Evolutionary conservation across 1,140 invertebrate species (phyloP), one percentile per base, ranked within the genome.

Genomic region (Thrips palmi): DNA sequence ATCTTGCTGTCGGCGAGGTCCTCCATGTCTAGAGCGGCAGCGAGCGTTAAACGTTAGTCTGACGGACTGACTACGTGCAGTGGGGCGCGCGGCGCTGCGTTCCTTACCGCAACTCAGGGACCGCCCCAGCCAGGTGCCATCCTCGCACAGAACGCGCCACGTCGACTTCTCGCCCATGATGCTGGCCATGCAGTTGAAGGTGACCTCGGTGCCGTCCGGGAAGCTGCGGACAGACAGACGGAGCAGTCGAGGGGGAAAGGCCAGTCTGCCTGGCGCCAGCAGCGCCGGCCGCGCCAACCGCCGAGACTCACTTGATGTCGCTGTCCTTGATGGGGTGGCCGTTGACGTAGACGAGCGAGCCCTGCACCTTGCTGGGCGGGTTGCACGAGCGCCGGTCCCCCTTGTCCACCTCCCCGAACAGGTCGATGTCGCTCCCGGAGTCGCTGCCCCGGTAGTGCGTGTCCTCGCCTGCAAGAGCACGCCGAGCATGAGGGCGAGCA

Each of bases 111-210:
- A 84, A 49, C 67, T 71, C 24, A 78, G 66, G 28, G 78, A 72
- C 45, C 73, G 63, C 14, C 79, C 80, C 33, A 80, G 70, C 82
- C 82, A 87, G 40, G 66, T 69, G 1, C 82, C 82, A 48, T 84
- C 70, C 51, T 83, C 77, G 49, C 82, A 87, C 15, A 78, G 68
- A 35, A 85, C 76, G 42, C 76, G 72, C 81, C 81, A 85, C 0
- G 77, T 81, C 2, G 70, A 77, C 47, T 74, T 74, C 53, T 81
- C 77, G 1, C 74, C 76, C 56, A 77, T 75, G 4, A 77, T 75
- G 40, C 71, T 73, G 1, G 73, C 70, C 23, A 82, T 78, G 50
- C 82, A 86, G 45, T 76, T 71, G 52, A 83, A 85, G 1, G 74
- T 76, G 11, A 84, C 73, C 54, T 83, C 77, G 0, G 78, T 79